Conservation (phyloP, 2,113 vertebrate species). For the Sphaerodactylus townsendi region DNA sequence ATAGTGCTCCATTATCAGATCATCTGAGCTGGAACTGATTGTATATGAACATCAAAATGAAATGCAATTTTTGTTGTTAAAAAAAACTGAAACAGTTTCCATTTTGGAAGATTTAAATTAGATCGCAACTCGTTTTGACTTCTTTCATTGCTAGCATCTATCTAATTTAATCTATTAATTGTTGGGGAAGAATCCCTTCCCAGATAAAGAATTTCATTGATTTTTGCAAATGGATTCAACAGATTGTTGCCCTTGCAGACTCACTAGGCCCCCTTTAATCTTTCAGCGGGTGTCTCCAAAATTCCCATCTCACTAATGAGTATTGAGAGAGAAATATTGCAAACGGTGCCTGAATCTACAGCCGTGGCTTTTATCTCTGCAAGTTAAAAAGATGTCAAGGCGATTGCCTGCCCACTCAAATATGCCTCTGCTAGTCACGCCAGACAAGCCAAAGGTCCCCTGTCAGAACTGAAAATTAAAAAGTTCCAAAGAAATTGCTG, state of each 20-base stretch:
- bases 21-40: not conserved
- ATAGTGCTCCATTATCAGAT: not conserved
- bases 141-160: not conserved
- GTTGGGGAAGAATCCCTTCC: not conserved
- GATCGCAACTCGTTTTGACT: not conserved
- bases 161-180: slow-evolving; percentile 18
- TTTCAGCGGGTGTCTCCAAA: not conserved
- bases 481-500: not conserved
- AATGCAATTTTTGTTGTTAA: not conserved
- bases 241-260: not conserved
- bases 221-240: not conserved
- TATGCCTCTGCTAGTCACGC: not conserved
- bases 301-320: not conserved
- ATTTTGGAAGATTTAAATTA: slow-evolving; percentile 12
- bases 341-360: slow-evolving; percentile 4
- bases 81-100: not conserved
- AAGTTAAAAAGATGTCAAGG: slow-evolving; percentile 2
- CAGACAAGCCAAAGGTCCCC: not conserved
- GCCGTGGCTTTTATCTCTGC: slow-evolving; percentile 1
- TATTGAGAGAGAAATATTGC: slow-evolving; percentile 9
- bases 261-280: not conserved
- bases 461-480: not conserved
- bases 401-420: not conserved
- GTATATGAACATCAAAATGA: slow-evolving; percentile 2
- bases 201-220: not conserved